phyloP scores from a whole-genome alignment of 2,113 vertebrate genomes.

The Chloroceryle aenea region DNA sequence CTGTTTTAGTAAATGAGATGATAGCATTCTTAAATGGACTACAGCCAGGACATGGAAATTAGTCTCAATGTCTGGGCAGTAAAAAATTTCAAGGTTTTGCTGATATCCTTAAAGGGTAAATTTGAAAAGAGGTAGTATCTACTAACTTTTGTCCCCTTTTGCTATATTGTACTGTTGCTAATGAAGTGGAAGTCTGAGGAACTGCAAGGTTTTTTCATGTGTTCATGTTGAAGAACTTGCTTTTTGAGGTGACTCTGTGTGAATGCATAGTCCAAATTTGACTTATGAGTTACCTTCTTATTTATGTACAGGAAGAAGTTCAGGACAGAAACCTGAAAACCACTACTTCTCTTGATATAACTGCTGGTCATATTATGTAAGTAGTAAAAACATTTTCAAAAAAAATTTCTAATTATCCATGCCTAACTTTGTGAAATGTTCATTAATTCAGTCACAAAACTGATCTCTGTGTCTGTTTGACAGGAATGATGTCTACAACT shows the following conservation, averaged over 20 bases:
- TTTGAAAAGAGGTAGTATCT: background rate
- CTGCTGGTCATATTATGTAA: slow-evolving; percentile 62
- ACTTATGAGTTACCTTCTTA: background rate
- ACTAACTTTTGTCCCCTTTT: background rate
- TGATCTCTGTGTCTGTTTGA: slow-evolving; percentile 37
- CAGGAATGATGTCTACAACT: slow-evolving; percentile 82
- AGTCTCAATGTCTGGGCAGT: background rate
- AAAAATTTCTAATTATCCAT: background rate
- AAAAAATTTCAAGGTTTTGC: background rate
- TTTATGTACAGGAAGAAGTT: slow-evolving; percentile 63
- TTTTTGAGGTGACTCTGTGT: background rate
- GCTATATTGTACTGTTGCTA: background rate
- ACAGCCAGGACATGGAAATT: background rate
- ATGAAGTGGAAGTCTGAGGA: background rate
- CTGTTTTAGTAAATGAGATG: background rate
- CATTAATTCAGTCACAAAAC: background rate
- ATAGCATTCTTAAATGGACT: background rate
- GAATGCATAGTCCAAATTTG: background rate
- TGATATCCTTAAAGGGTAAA: background rate
- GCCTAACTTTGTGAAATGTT: background rate
- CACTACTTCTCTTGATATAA: slow-evolving; percentile 52
- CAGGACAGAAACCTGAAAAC: slow-evolving; percentile 63
- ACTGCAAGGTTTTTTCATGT: background rate
- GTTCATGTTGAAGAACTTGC: background rate
- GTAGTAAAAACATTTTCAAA: slow-evolving; percentile 31